These are phyloP conservation scores for Actenoides hombroni DNA, from an alignment of 2,113 vertebrate genomes.

Conservation along the genomic window DNA sequence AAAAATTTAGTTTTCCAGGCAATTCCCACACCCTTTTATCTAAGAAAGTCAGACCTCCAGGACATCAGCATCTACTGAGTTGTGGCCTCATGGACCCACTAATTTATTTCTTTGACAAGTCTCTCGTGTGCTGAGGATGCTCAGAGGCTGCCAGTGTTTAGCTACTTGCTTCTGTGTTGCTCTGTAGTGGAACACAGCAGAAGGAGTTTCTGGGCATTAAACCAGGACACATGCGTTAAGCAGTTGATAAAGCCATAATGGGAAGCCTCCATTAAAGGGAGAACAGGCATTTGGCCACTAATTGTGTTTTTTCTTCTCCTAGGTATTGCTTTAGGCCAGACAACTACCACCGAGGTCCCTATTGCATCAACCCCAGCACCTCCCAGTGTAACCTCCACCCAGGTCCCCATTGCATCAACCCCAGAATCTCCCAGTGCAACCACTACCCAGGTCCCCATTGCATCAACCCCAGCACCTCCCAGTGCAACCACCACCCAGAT, in stretches of 20 bases:
- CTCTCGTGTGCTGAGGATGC: background rate
- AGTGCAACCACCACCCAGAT: background rate
- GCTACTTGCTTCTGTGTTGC: background rate
- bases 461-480: background rate
- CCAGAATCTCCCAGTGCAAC: background rate
- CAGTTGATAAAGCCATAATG: background rate
- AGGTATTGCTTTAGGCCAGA: slow-evolving; percentile 53
- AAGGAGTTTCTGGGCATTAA: background rate
- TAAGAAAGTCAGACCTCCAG: background rate
- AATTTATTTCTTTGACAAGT: background rate
- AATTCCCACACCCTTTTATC: background rate
- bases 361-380: background rate
- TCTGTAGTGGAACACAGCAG: background rate
- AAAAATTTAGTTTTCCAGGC: background rate
- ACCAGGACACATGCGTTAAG: background rate
- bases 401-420: background rate
- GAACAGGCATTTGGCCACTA: background rate
- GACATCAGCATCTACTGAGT: background rate
- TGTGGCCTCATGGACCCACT: background rate
- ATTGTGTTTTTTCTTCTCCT: background rate
- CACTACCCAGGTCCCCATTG: background rate
- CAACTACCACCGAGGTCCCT: background rate
- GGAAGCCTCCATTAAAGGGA: background rate
- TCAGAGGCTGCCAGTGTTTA: background rate
- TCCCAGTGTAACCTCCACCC: background rate